Evolutionary conservation across 2,113 vertebrate species (phyloP), one percentile per base, ranked within the genome.

Genomic region (Plecturocebus donacophilus): DNA sequence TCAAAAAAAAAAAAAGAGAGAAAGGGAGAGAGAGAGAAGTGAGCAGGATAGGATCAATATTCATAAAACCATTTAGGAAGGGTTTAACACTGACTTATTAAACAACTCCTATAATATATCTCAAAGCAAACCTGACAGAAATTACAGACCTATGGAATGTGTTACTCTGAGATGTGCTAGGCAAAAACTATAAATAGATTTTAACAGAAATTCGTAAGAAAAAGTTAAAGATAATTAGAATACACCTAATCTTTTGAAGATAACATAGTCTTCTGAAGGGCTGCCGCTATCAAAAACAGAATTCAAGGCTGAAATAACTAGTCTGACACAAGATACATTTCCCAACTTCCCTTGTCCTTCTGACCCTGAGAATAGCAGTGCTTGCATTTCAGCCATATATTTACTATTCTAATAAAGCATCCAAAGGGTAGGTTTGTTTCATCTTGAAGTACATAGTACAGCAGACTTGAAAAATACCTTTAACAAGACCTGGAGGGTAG

Each of bases 401-500:
- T 58, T 68, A 73, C 52, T 82, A 68, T 35, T 77, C 81, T 56
- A 83, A 94, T 14, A 68, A 32, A 93, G 56, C 9, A 84, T 32
- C 61, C 52, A 70, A 84, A 91, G 54, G 21, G 32, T 61, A 21
- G 79, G 47, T 68, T 64, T 38, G 2, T 75, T 90, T 87, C 42
- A 9, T 79, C 82, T 49, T 87, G 3, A 91, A 94, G 16, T 79
- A 75, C n/a, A 8, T 42, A 76, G 68, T 42, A 83, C 5, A 79
- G 35, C 8, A 82, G 21, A 85, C 71, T 88, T 87, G 32, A 92
- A 95, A 92, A 87, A 12, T 75, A 92, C n/a, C 35, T 79, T 88
- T 83, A 91, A 71, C 5, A 52, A n/a, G 27, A 76, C 42, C 32
- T 81, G 5, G 9, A 96, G 16, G 52, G 3, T 75, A 5, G 25